Base-by-base conservation (phyloP, 2,113 vertebrate species). In the Pelecanoides urinatrix region DNA sequence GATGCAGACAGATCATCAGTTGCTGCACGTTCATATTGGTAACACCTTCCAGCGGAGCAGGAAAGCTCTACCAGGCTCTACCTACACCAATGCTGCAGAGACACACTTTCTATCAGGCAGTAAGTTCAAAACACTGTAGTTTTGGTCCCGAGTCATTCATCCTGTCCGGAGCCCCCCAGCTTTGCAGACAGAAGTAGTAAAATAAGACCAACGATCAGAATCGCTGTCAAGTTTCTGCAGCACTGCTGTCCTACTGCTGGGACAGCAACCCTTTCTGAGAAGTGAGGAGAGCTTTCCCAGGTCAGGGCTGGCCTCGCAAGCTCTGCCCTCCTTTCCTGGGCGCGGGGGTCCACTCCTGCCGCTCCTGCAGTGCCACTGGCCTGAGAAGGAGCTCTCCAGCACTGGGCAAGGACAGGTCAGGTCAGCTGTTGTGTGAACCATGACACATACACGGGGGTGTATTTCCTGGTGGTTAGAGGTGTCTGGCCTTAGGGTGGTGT, bases 401-500 rank as follows among this genome's bases (percentile, higher is more conserved):
- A 4, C 1, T 47, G 67, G 38, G 29, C 72, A 73, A 34, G 83
- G 83, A 52, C 30, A 11, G 70, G 40, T 30, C 70, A 67, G 65
- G 55, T 47, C 42, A 73, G 72, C 47, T 78, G 75, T 40, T 30
- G 47, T 38, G 32, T 78, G 91, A 78, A 73, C 73, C 16, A 0
- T 50, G 86, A 22, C 47, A 52, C 32, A 26, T 34, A 23, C 32
- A 13, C 0, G 1, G 5, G 17, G 17, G 21, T 34, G 32, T 73
- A 26, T 83, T 92, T 90, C 79, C 84, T 94, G 93, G 72, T 91
- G 74, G 56, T 67, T 72, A 30, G 89, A 61, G 80, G 72, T 88
- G 86, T 76, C 19, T 83, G 67, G 77, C 84, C 84, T 75, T 38
- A 45, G 56, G 80, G 44, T 76, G 65, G 30, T 87, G 68, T 71